Percentiles rank a stretch among this genome's conserved stretches.
Conservation (phyloP, 2,113 vertebrate species). For the Xiphophorus hellerii region DNA sequence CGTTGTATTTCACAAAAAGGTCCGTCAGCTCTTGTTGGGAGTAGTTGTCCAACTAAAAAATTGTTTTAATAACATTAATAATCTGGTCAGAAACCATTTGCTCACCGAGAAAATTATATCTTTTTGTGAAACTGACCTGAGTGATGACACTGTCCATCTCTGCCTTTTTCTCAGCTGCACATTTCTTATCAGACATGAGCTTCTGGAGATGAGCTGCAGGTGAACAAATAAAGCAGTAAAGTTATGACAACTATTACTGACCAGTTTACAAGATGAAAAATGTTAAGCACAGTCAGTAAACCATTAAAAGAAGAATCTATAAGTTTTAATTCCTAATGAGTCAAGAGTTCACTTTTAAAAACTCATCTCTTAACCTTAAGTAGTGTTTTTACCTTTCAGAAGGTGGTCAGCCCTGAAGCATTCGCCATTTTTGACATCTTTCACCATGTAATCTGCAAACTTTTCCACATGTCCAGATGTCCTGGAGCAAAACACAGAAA, state of each 20-base stretch:
- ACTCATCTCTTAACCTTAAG: not conserved
- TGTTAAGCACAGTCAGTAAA: not conserved
- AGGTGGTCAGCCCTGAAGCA: constrained; percentile 97
- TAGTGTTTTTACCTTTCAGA: constrained; percentile 86
- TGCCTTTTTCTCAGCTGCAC: constrained; percentile 88
- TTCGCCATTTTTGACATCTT: constrained; percentile 95
- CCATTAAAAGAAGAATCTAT: not conserved
- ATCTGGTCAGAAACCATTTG: not conserved
- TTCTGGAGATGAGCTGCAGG: constrained; percentile 93
- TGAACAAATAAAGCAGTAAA: not conserved
- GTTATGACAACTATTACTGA: too few relatives aligned
- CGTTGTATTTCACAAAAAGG: constrained; percentile 94
- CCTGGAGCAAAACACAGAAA: constrained; percentile 65
- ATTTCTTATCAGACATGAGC: constrained; percentile 97
- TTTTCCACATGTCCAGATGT: constrained; percentile 98
- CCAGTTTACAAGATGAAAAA: not conserved
- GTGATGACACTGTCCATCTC: constrained; percentile 95
- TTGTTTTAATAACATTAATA: not conserved
- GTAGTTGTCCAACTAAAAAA: constrained; percentile 91
- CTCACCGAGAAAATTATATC: not conserved
- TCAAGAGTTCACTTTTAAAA: not conserved
- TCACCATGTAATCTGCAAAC: constrained; percentile 99
- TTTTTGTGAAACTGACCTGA: constrained; percentile 78
- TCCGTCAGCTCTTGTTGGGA: constrained; percentile 90
- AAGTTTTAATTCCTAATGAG: not conserved